Evolutionary conservation across 2,113 vertebrate species (phyloP).

Genomic region (Thinocorus orbignyianus): DNA sequence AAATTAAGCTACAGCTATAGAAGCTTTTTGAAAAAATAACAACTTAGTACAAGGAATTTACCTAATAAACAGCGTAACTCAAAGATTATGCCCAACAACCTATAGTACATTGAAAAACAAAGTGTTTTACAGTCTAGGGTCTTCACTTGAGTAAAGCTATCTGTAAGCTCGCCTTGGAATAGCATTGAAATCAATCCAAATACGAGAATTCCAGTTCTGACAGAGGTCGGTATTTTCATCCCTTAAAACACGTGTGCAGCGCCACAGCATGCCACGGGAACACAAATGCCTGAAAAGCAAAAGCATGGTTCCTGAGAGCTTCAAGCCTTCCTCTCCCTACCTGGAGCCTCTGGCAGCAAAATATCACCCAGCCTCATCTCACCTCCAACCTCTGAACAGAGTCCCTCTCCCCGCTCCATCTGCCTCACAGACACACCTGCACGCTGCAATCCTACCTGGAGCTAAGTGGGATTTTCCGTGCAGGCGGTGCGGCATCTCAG

Average conservation of each 20-base stretch:
- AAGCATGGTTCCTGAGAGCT: neutral
- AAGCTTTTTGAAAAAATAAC: neutral
- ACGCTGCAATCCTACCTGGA: slow-evolving; percentile 40
- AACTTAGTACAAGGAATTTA: neutral
- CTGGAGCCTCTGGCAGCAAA: neutral
- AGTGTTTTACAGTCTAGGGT: neutral
- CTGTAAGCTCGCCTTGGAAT: neutral
- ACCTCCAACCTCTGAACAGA: neutral
- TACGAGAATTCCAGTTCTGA: neutral
- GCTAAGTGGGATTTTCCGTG: neutral
- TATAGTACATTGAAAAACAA: neutral
- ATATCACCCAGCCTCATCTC: fast-evolving
- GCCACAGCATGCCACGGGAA: neutral
- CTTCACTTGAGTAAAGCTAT: neutral
- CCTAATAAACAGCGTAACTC: neutral
- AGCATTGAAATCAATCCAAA: neutral
- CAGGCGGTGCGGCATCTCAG: slow-evolving; percentile 10
- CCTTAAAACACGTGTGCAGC: neutral
- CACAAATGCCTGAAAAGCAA: neutral
- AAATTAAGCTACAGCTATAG: neutral
- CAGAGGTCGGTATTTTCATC: neutral
- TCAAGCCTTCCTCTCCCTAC: neutral
- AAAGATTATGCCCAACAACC: neutral
- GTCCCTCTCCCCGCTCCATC: neutral
- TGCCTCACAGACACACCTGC: neutral